Base-by-base conservation (phyloP, 1,140 invertebrate species). In the Bombus huntii region DNA sequence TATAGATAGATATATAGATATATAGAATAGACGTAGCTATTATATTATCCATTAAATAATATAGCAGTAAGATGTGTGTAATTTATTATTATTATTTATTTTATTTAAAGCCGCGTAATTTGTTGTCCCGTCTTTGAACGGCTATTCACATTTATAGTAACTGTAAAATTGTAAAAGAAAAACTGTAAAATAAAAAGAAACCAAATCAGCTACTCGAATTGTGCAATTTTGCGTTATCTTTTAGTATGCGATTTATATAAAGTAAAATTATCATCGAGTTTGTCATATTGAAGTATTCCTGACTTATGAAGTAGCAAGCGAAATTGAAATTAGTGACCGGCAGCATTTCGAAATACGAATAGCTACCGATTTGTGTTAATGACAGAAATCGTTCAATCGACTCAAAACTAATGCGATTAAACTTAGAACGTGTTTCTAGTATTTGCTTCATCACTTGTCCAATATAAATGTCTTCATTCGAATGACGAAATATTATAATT, bases 341-440 rank as follows among this genome's bases (percentile, higher is more conserved):
- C 8, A 62, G 5, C 34, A 6, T 81, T 70, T 37, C 66, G 66
- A 71, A 81, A 70, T 2, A 44, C 39, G 10, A n/a, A 34, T 22
- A 37, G 31, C 59, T 62, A n/a, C 25, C 22, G 72, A 62, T 18
- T 76, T 39, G 34, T 28, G 39, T 76, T 53, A 31, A 47, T 34
- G 31, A 15, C 18, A 42, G 37, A 34, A 31, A 37, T 68, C 79
- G 66, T 88, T 85, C 81, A 87, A 88, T 86, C 82, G 75, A 85
- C 85, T 88, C 82, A 88, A 90, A 85, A 79, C 83, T 82, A 71
- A 71, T 82, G 62, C 31, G 31, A 28, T 18, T 34, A 53, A 15
- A n/a, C 68, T 57, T 72, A 42, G 80, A 34, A 65, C 34, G 39
- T 25, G 28, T 74, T 74, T 68, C 31, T 34, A 31, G 31, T 15